These are phyloP conservation scores for Carterocephalus palaemon DNA, from an alignment of 2,888 invertebrate species.

Conservation along the genomic window DNA sequence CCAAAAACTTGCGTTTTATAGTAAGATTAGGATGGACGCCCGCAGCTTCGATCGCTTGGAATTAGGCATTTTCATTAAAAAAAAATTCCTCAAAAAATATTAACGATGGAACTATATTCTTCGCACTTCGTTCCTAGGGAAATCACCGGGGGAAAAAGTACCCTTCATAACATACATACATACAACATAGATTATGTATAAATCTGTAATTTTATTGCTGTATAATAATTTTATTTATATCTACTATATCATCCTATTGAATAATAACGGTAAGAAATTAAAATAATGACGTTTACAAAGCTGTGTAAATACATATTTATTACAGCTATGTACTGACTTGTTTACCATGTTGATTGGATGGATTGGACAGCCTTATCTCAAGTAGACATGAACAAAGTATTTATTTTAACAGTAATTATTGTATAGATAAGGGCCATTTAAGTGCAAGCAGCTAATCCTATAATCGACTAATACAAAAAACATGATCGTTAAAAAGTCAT, in stretches of 20 bases:
- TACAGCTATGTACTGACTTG: background rate
- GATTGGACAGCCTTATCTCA: conserved; percentile 13
- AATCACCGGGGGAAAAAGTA: no score
- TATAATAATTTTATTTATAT: conserved; percentile 5
- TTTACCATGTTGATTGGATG: conserved; percentile 16
- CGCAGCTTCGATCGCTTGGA: no score
- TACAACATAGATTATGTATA: background rate
- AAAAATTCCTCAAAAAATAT: no score
- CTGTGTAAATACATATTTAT: background rate
- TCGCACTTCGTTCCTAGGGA: no score
- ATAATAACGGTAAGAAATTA: background rate
- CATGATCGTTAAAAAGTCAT: conserved; percentile 39
- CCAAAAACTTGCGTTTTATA: no score
- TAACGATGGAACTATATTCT: no score
- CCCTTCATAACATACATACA: no score
- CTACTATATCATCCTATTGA: background rate
- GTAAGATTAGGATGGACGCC: no score
- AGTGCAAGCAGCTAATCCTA: conserved; percentile 26
- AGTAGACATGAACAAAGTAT: conserved; percentile 12
- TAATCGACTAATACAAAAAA: conserved; percentile 37
- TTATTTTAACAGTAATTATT: conserved; percentile 11
- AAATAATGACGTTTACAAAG: background rate
- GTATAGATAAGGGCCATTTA: conserved; percentile 2
- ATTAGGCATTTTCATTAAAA: no score
- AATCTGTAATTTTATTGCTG: background rate